Conservation (phyloP, 2,113 vertebrate genomes). For the Lathamus discolor region DNA sequence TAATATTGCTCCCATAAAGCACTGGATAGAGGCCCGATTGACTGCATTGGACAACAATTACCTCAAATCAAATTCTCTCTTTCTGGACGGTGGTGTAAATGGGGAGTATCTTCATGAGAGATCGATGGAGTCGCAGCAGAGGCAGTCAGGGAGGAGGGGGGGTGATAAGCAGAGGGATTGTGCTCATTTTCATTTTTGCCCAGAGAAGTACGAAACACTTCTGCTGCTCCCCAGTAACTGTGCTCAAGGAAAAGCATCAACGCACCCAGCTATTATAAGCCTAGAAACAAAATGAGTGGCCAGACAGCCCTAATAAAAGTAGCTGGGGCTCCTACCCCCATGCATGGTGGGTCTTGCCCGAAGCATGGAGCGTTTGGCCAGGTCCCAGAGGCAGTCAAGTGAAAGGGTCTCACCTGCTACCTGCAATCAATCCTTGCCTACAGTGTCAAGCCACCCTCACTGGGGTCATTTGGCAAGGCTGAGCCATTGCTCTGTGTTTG, state of each 20-base stretch:
- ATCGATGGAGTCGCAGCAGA: background rate
- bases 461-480: conserved; percentile 35
- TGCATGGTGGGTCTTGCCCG: background rate
- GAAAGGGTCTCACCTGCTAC: conserved; percentile 63
- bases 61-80: conserved; percentile 40
- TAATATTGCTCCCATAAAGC: conserved; percentile 40
- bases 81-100: background rate
- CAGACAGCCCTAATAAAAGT: background rate
- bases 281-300: background rate
- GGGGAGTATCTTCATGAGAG: background rate
- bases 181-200: conserved; percentile 2
- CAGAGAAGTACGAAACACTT: rapidly evolving
- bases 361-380: background rate
- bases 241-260: background rate
- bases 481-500: conserved; percentile 41
- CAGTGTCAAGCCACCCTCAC: conserved; percentile 18
- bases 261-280: background rate
- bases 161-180: background rate
- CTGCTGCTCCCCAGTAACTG: background rate
- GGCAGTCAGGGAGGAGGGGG: background rate
- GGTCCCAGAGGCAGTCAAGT: conserved; percentile 43
- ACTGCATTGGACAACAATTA: conserved; percentile 17
- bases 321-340: background rate
- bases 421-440: conserved; percentile 69
- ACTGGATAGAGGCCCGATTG: background rate